Base-by-base conservation (phyloP, 2,888 invertebrate species). In the Endomychus coccineus region DNA sequence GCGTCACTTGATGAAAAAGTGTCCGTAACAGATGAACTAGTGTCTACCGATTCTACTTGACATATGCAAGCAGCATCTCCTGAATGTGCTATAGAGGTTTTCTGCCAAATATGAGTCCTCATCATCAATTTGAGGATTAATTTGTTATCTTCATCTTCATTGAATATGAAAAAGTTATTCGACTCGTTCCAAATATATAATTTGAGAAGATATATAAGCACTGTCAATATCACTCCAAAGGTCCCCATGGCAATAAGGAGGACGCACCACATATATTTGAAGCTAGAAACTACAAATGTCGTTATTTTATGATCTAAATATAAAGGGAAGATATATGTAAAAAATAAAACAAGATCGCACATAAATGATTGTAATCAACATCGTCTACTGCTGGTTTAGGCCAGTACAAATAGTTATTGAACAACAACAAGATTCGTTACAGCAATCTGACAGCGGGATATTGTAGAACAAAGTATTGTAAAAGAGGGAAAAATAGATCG, bases 141-240 rank as follows among this genome's bases (percentile, higher is more conserved):
- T 9, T 34, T 39, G 15, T 34, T 39, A 15, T 34, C 39, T 16
- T 39, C 34, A 13, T 39, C 39, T 22, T 39, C 34, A 11, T 39
- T 34, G 10, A 39, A 39, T 19, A 39, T 34, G 25, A 39, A 39
- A 24, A 39, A 39, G 13, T 39, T 39, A 19, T 34, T 28, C 4
- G 34, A 19, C 2, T 29, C 30, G 14, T 21, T 10, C 2, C 32
- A 11, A 10, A 33, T 38, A 32, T 38, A 33, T n/a, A 16, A 27
- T 15, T 33, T 27, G 7, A 33, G 12, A 4, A 30, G 17, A 9
- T 30, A 19, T 5, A 30, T 4, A 4, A 37, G 27, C 15, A 28
- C 27, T 3, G 23, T 15, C 9, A 38, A 38, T 17, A 28, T 33
- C 27, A 32, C 11, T 5, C 32, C 13, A 13, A 38, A 10, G 1